Evolutionary conservation across 2,113 vertebrate species (phyloP).

Genomic region (Saimiri boliviensis): DNA sequence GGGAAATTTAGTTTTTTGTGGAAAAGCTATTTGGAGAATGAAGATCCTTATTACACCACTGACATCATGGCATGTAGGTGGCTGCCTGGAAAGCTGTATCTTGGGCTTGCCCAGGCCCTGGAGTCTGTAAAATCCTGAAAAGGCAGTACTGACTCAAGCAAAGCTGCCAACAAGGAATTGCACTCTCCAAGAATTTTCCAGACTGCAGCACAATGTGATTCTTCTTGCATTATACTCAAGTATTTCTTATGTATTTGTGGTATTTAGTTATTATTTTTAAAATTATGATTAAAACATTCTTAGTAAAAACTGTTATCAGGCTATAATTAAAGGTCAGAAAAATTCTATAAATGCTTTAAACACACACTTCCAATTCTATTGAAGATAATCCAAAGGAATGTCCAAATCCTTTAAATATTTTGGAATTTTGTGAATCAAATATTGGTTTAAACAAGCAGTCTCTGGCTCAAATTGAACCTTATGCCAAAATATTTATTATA

Average conservation of each 20-base stretch:
- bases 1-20: background rate
- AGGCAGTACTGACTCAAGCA: background rate
- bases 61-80: background rate
- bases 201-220: background rate
- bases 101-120: background rate
- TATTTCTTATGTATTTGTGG: background rate
- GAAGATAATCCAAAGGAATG: background rate
- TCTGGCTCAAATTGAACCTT: background rate
- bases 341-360: background rate
- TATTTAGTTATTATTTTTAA: background rate
- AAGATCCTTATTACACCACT: background rate
- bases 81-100: background rate
- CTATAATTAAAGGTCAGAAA: background rate
- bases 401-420: background rate
- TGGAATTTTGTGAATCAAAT: background rate
- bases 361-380: background rate
- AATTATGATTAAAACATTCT: background rate
- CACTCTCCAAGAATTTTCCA: background rate
- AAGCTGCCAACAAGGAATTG: background rate
- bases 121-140: background rate
- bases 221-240: background rate
- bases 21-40: background rate
- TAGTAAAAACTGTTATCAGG: background rate
- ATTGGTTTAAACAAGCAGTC: background rate
- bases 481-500: background rate